Conservation (phyloP, 2,113 vertebrate genomes). For the Sylvietta virens region DNA sequence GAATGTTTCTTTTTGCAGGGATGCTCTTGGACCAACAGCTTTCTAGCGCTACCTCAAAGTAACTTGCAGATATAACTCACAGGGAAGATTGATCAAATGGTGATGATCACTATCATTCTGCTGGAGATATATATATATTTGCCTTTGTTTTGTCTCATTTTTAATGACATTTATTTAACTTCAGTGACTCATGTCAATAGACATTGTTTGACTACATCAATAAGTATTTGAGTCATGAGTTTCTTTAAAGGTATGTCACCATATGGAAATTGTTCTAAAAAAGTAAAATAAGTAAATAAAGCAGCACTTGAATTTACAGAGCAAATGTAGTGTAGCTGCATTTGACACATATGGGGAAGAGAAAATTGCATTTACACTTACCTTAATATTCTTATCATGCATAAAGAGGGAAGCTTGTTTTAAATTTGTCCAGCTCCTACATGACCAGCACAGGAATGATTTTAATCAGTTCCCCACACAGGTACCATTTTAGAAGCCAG, state of each 20-base stretch:
- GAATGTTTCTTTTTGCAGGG: slow-evolving; percentile 66
- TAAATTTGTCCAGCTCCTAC: neutral
- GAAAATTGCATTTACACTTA: accelerated
- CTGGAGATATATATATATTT: slow-evolving; percentile 26
- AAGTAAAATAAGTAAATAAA: slow-evolving; percentile 54
- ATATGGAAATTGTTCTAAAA: slow-evolving; percentile 46
- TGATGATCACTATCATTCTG: slow-evolving; percentile 52
- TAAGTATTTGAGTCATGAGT: slow-evolving; percentile 12
- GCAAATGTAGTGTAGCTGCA: slow-evolving; percentile 17
- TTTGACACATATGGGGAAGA: neutral
- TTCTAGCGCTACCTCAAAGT: slow-evolving; percentile 66
- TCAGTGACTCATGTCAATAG: slow-evolving; percentile 19
- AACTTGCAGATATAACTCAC: slow-evolving; percentile 62
- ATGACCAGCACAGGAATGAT: neutral
- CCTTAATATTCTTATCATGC: no score
- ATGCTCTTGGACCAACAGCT: slow-evolving; percentile 65
- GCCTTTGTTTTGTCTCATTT: slow-evolving; percentile 35
- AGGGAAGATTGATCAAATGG: slow-evolving; percentile 60
- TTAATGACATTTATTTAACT: slow-evolving; percentile 32
- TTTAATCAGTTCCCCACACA: neutral
- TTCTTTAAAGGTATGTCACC: slow-evolving; percentile 48
- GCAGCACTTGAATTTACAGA: slow-evolving; percentile 40
- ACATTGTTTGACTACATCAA: neutral
- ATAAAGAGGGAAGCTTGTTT: neutral
- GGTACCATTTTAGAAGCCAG: neutral